Conservation (phyloP, 2,113 vertebrate genomes). For the Catagonus wagneri region DNA sequence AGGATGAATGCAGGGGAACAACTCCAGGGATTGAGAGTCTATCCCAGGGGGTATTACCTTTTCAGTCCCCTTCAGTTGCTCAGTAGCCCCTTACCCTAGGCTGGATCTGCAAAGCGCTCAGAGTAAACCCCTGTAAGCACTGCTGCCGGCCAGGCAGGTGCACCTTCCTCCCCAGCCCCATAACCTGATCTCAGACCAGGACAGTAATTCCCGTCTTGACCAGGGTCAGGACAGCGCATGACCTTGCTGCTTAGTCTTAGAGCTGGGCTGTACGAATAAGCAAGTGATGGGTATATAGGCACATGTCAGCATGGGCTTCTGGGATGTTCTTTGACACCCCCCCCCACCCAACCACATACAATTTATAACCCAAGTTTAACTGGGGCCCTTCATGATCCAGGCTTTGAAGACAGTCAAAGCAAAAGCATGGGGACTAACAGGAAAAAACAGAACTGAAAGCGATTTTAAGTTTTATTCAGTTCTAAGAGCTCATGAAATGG, state of each 20-base stretch:
- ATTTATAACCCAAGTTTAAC: not conserved
- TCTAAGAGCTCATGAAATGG: not conserved
- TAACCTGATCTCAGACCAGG: not conserved
- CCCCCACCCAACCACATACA: not conserved
- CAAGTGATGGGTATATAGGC: not conserved
- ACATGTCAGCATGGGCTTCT: not conserved
- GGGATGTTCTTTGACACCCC: not conserved
- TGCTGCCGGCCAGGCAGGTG: rapidly evolving
- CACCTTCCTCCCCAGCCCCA: rapidly evolving
- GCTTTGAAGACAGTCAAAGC: not conserved
- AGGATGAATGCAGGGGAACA: not conserved
- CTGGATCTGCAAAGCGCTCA: not conserved
- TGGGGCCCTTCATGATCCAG: not conserved
- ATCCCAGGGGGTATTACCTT: not conserved
- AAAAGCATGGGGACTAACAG: not conserved
- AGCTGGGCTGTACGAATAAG: not conserved
- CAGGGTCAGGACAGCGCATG: not conserved
- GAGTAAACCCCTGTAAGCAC: not conserved
- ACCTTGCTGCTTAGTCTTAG: too few relatives aligned
- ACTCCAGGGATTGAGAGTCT: not conserved
- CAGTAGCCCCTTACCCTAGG: rapidly evolving
- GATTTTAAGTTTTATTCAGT: not conserved
- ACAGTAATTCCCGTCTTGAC: not conserved
- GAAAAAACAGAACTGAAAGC: not conserved
- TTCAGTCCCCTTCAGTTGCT: not conserved